Conservation (phyloP, 2,888 invertebrate genomes). For the Ichneumoninae sp. region DNA sequence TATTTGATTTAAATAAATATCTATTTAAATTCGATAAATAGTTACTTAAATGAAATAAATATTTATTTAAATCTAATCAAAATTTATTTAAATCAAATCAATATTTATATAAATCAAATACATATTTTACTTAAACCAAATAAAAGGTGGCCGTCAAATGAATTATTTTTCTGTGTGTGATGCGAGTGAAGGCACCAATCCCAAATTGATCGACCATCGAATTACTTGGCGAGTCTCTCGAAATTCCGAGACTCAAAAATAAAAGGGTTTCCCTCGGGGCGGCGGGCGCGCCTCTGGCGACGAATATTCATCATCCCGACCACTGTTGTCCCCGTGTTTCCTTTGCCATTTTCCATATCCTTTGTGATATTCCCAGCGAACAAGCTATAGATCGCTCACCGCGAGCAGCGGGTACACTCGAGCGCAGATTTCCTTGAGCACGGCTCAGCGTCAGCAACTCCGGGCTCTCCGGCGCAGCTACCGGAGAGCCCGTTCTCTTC, state of each 20-base stretch:
- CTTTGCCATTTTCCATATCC: conserved; percentile 38
- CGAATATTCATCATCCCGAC: conserved; percentile 11
- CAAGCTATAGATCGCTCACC: background rate
- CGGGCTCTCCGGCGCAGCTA: background rate
- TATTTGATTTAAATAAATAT: too few relatives aligned
- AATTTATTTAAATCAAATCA: too few relatives aligned
- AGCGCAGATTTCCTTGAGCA: conserved; percentile 38
- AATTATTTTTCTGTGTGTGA: too few relatives aligned
- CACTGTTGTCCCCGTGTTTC: background rate
- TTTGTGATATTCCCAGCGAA: conserved; percentile 36
- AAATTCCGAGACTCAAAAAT: background rate
- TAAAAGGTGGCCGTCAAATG: too few relatives aligned
- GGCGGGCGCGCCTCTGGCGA: background rate
- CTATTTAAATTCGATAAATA: too few relatives aligned
- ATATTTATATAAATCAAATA: too few relatives aligned
- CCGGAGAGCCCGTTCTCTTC: conserved; percentile 12
- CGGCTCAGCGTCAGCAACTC: conserved; percentile 47
- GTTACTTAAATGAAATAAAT: too few relatives aligned
- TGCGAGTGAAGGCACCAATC: too few relatives aligned
- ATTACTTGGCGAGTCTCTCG: background rate
- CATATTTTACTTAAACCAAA: too few relatives aligned
- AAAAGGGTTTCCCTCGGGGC: background rate
- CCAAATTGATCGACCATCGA: too few relatives aligned
- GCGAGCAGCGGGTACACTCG: background rate
- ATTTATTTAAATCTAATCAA: too few relatives aligned